Evolutionary conservation across 2,888 invertebrate species (phyloP).

Genomic region (Lepidochrysops patricia): DNA sequence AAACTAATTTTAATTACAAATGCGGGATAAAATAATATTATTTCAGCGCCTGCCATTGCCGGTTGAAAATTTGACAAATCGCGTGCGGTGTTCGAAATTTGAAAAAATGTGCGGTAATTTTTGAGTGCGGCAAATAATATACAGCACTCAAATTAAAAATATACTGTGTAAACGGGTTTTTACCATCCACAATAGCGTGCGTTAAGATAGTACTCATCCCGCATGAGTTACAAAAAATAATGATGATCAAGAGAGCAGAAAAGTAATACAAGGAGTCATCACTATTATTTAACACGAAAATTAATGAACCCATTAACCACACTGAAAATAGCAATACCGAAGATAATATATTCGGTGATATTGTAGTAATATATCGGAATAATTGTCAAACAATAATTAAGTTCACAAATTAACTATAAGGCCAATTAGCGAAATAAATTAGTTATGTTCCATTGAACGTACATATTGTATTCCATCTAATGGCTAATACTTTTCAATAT

Average conservation of each 20-base stretch:
- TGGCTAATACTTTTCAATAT: neutral
- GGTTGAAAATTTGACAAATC: too few species aligned
- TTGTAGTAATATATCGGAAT: neutral
- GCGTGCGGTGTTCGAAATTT: too few species aligned
- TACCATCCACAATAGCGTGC: too few species aligned
- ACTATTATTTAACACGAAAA: neutral
- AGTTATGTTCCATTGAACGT: neutral
- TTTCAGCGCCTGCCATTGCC: too few species aligned
- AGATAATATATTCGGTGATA: neutral
- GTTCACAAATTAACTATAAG: neutral
- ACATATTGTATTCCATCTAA: neutral
- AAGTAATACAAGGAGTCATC: neutral
- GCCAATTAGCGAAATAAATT: neutral
- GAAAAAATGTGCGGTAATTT: too few species aligned
- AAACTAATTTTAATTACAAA: too few species aligned
- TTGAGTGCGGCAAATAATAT: too few species aligned
- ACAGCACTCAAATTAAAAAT: too few species aligned
- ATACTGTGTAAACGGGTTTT: too few species aligned
- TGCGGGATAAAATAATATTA: too few species aligned
- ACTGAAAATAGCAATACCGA: neutral
- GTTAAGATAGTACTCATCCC: too few species aligned
- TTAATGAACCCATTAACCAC: neutral
- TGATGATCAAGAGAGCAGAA: neutral
- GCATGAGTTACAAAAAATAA: neutral
- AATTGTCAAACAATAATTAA: constrained; percentile 6